Conservation (phyloP, 2,113 vertebrate species). For the Apaloderma vittatum region DNA sequence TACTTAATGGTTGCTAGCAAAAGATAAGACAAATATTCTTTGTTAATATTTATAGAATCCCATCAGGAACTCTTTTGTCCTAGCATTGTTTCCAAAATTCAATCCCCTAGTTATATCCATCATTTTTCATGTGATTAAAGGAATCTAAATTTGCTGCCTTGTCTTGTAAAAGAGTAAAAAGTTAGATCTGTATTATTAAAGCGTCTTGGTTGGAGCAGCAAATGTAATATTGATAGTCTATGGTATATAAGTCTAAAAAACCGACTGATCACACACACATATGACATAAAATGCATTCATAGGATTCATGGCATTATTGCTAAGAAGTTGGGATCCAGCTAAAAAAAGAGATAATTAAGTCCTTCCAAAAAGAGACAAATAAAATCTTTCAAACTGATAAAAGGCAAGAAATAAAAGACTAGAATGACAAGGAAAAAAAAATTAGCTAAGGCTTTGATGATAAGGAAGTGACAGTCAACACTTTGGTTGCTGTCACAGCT, state of each 20-base stretch:
- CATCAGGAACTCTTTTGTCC: slow-evolving; percentile 68
- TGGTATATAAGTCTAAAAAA: slow-evolving; percentile 43
- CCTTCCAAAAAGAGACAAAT: neutral
- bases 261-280: neutral
- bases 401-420: neutral
- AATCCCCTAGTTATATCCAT: slow-evolving; percentile 66
- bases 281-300: neutral
- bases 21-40: slow-evolving; percentile 76
- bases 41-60: slow-evolving; percentile 74
- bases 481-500: neutral
- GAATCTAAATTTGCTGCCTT: slow-evolving; percentile 69
- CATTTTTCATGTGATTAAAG: slow-evolving; percentile 74
- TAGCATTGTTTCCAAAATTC: slow-evolving; percentile 63
- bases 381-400: slow-evolving; percentile 2
- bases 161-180: slow-evolving; percentile 54
- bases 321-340: neutral
- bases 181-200: slow-evolving; percentile 53
- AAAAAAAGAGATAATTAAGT: neutral
- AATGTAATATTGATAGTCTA: slow-evolving; percentile 61
- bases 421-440: neutral
- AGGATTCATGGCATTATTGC: neutral
- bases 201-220: slow-evolving; percentile 23
- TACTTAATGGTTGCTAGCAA: slow-evolving; percentile 68
- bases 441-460: neutral
- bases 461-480: neutral